Percentiles rank a stretch among this genome's conserved stretches.
Conservation (phyloP, 2,797 vertebrate species). For the Mus caroli region DNA sequence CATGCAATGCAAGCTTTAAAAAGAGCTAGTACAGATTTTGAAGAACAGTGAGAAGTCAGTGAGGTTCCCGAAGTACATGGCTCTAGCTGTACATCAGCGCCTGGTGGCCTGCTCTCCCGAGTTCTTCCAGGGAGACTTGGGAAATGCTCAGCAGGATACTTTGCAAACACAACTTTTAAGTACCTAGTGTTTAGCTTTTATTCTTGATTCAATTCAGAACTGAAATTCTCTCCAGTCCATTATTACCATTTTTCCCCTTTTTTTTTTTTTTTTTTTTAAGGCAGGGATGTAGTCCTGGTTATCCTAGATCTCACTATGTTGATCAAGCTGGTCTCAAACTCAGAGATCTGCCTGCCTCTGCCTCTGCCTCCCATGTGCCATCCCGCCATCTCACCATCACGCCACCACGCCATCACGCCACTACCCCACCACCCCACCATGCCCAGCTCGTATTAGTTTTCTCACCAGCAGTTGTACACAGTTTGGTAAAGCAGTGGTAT, state of each 20-base stretch:
- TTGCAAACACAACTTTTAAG: slow-evolving; percentile 72
- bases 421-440: too few relatives aligned
- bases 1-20: slow-evolving; percentile 40
- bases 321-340: too few relatives aligned
- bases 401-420: neutral
- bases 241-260: slow-evolving; percentile 48
- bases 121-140: slow-evolving; percentile 69
- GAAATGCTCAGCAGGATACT: slow-evolving; percentile 67
- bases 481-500: slow-evolving; percentile 75
- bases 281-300: too few relatives aligned
- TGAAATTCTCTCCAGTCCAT: slow-evolving; percentile 77
- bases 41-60: slow-evolving; percentile 63
- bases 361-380: neutral
- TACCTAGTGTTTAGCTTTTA: slow-evolving; percentile 70
- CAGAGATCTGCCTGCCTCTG: neutral
- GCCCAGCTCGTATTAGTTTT: slow-evolving; percentile 53
- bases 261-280: too few relatives aligned
- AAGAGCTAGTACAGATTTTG: slow-evolving; percentile 62
- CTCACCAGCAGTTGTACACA: slow-evolving; percentile 70
- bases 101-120: slow-evolving; percentile 39
- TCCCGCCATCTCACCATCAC: neutral
- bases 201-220: slow-evolving; percentile 79
- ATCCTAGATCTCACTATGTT: too few relatives aligned
- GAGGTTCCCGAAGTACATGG: slow-evolving; percentile 56
- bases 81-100: slow-evolving; percentile 60